Percentiles rank a stretch among this genome's conserved stretches.
Evolutionary conservation across 2,888 invertebrate species (phyloP).

Genomic region (Lasioglossum morio): DNA sequence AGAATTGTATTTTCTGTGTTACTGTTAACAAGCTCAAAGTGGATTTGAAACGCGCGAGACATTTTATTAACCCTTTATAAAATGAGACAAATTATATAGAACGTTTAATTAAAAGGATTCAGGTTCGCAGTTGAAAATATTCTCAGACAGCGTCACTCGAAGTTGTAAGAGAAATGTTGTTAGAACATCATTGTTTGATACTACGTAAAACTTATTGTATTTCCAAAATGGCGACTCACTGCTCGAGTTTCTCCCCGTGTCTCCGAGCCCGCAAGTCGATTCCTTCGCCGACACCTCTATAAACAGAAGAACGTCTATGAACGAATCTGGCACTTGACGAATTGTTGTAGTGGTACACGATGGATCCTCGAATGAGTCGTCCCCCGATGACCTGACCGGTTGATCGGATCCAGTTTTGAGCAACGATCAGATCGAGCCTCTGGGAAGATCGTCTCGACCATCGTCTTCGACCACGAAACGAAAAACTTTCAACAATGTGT

Average conservation of each 20-base stretch:
- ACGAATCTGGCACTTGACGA: conserved; percentile 43
- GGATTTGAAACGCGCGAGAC: not conserved
- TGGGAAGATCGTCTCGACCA: not conserved
- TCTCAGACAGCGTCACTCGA: too few species aligned
- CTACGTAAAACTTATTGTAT: not conserved
- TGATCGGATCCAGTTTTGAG: not conserved
- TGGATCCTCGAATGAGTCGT: not conserved
- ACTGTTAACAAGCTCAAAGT: not conserved
- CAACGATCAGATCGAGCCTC: not conserved
- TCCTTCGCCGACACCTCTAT: not conserved
- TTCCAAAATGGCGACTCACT: not conserved
- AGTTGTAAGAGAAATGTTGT: not conserved
- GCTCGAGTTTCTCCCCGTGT: not conserved
- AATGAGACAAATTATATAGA: too few species aligned
- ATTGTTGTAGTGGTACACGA: conserved; percentile 12
- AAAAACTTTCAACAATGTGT: conserved; percentile 14
- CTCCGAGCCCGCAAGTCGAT: not conserved
- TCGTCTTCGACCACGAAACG: conserved; percentile 36
- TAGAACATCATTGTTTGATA: not conserved
- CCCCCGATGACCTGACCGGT: conserved; percentile 8
- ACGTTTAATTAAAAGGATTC: too few species aligned
- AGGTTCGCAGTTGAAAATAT: too few species aligned
- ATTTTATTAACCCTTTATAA: not conserved
- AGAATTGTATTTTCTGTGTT: not conserved
- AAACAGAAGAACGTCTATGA: conserved; percentile 32